Evolutionary conservation across 2,797 vertebrate genomes (phyloP).

Genomic region (Phalanger gymnotis): DNA sequence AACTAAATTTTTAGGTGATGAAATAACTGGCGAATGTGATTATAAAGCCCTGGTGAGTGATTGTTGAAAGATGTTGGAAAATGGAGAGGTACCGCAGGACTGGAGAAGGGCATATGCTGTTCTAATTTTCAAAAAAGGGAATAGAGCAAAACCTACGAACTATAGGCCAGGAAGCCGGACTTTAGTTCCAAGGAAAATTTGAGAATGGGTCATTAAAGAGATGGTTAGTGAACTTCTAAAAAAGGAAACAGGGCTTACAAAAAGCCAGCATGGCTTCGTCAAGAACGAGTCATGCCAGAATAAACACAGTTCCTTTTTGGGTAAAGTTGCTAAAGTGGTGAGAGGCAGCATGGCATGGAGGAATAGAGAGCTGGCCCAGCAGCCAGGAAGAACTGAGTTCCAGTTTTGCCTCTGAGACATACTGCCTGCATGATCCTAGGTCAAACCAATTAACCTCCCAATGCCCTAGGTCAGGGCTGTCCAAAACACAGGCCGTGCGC

Average conservation of each 20-base stretch:
- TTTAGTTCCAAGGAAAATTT: neutral
- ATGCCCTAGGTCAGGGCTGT: neutral
- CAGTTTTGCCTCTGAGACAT: neutral
- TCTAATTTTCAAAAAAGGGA: neutral
- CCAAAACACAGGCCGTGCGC: too few relatives aligned
- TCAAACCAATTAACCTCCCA: neutral
- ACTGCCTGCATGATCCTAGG: neutral
- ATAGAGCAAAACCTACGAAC: neutral
- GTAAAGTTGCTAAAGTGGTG: neutral
- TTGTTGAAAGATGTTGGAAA: neutral
- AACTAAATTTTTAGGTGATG: neutral
- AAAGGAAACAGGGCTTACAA: neutral
- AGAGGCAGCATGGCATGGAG: neutral
- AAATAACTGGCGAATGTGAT: neutral
- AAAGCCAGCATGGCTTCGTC: neutral
- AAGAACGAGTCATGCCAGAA: neutral
- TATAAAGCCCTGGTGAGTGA: neutral
- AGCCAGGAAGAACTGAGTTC: neutral
- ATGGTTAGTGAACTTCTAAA: neutral
- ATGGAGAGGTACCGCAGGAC: neutral
- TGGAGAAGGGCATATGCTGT: neutral
- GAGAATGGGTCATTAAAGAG: neutral
- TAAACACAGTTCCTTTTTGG: neutral
- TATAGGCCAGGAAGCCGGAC: neutral
- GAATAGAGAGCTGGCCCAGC: neutral